Evolutionary conservation across 2,888 invertebrate species (phyloP).

Genomic region (Epistrophe eligans): DNA sequence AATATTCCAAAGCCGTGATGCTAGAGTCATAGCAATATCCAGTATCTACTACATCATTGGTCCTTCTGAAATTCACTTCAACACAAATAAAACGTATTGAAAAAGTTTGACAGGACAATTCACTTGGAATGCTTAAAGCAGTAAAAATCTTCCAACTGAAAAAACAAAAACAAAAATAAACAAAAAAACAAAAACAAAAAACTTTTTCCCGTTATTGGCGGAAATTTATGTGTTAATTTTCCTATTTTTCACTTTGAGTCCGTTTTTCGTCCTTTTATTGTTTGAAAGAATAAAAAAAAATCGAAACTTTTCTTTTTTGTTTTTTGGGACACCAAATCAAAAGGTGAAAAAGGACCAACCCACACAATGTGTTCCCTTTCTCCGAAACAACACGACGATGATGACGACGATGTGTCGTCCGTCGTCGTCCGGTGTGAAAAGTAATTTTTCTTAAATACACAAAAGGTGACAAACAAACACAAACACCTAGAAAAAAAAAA

Average conservation of each 20-base stretch:
- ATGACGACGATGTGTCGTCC: slow-evolving; percentile 52
- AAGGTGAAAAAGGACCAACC: slow-evolving; percentile 57
- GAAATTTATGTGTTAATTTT: slow-evolving; percentile 84
- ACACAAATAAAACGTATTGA: slow-evolving; percentile 77
- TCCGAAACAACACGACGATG: not conserved
- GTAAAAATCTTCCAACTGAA: slow-evolving; percentile 64
- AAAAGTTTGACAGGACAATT: slow-evolving; percentile 80
- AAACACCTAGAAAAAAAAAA: slow-evolving; percentile 55
- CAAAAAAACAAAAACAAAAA: slow-evolving; percentile 70
- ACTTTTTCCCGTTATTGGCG: slow-evolving; percentile 63
- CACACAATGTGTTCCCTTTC: slow-evolving; percentile 29
- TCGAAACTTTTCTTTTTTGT: slow-evolving; percentile 65
- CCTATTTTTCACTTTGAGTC: slow-evolving; percentile 68
- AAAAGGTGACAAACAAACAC: slow-evolving; percentile 77
- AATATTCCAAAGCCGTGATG: slow-evolving; percentile 2
- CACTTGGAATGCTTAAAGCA: slow-evolving; percentile 79
- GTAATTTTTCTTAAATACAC: slow-evolving; percentile 78
- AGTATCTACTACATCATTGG: slow-evolving; percentile 1
- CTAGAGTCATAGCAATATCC: slow-evolving; percentile 39
- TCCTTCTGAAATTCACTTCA: slow-evolving; percentile 12
- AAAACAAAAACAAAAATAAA: slow-evolving; percentile 7
- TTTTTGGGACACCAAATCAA: slow-evolving; percentile 39
- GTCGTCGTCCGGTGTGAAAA: slow-evolving; percentile 71
- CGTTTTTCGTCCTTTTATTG: slow-evolving; percentile 75
- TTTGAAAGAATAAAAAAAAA: slow-evolving; percentile 6